phyloP scores from a whole-genome alignment of 2,113 vertebrate genomes.

The human region DNA sequence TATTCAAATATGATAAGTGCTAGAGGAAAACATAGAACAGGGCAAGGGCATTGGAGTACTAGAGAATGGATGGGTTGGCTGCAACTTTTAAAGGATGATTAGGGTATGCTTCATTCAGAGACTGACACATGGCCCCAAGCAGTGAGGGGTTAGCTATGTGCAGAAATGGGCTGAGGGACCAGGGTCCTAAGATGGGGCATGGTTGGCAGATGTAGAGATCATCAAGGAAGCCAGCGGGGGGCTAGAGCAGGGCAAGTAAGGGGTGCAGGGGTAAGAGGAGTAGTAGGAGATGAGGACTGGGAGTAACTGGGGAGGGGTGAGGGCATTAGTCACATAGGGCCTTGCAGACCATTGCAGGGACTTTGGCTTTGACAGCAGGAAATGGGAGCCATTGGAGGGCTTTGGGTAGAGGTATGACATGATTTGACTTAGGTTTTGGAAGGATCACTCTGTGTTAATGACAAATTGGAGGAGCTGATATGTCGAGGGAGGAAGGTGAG shows the following conservation, averaged over 20 bases:
- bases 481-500: not conserved
- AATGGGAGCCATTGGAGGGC: not conserved
- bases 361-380: not conserved
- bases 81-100: not conserved
- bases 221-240: not conserved
- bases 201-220: not conserved
- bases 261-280: not conserved
- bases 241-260: no score
- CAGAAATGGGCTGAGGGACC: no score
- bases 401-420: not conserved
- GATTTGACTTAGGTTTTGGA: not conserved
- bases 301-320: fast-evolving
- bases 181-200: no score
- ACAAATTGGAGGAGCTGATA: not conserved
- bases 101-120: not conserved
- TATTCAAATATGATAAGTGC: no score
- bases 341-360: not conserved
- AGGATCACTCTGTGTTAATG: not conserved
- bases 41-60: no score
- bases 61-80: no score
- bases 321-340: fast-evolving
- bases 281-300: not conserved
- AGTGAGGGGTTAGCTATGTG: no score
- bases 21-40: not conserved
- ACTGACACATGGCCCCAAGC: not conserved